Conservation (phyloP, 2,113 vertebrate species). For the Daphoenositta chrysoptera region DNA sequence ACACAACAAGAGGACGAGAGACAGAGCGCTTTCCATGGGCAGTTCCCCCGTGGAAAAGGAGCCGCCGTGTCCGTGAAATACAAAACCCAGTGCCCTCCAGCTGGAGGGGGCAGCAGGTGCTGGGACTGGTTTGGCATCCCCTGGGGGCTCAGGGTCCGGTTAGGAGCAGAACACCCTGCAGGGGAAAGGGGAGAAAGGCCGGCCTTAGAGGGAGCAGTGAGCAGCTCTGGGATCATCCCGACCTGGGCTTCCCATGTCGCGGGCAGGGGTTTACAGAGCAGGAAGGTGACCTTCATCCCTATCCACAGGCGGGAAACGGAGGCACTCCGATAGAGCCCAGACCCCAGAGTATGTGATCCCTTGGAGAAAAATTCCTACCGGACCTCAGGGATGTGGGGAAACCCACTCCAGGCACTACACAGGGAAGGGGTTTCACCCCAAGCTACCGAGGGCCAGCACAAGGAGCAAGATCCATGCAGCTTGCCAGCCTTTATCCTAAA, state of each 20-base stretch:
- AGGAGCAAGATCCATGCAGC: neutral
- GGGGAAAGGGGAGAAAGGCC: conserved; percentile 37
- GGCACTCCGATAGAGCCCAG: neutral
- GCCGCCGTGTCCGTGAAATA: conserved; percentile 48
- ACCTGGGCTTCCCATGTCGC: accelerated
- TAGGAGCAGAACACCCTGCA: conserved; percentile 81
- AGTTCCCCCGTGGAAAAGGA: conserved; percentile 61
- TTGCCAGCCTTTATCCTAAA: neutral
- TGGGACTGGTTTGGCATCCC: conserved; percentile 56
- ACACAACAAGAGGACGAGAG: conserved; percentile 66
- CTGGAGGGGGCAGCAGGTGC: conserved; percentile 18
- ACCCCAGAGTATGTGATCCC: accelerated
- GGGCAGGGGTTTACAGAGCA: neutral
- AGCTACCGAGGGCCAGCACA: neutral
- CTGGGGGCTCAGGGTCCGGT: conserved; percentile 42
- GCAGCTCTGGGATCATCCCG: accelerated
- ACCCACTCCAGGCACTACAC: accelerated
- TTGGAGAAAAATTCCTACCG: neutral
- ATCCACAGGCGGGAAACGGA: neutral
- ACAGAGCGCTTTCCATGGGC: conserved; percentile 45
- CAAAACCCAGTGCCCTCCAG: conserved; percentile 47
- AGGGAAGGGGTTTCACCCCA: neutral
- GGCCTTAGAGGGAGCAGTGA: neutral
- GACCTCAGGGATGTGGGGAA: neutral
- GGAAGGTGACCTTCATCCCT: neutral